Percentiles rank a stretch among this genome's conserved stretches.
phyloP scores from a whole-genome alignment of 92 coral and sea anemone genomes.

The Porites rus region DNA sequence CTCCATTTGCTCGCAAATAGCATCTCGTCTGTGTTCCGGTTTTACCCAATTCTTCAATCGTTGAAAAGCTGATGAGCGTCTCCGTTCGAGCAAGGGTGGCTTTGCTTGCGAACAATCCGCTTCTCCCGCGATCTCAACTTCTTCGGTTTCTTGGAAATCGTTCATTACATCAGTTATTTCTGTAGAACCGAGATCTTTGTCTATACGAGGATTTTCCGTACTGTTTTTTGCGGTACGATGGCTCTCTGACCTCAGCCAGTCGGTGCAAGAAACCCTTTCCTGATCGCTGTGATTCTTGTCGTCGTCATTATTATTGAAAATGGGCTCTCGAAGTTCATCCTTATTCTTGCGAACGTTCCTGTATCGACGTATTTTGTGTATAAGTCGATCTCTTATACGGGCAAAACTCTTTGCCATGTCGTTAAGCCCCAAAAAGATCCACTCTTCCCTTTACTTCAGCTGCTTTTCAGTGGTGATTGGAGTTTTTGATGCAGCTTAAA shows the following conservation, averaged over 20 bases:
- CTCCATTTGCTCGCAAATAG: conserved; percentile 82
- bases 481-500: not conserved
- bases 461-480: not conserved
- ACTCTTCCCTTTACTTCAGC: not conserved
- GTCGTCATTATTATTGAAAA: conserved; percentile 7
- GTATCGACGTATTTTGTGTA: conserved; percentile 28
- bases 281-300: not conserved
- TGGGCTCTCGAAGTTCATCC: conserved; percentile 23
- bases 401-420: conserved; percentile 5
- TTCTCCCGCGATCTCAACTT: not conserved
- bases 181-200: not conserved
- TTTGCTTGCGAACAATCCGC: not conserved
- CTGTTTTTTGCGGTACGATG: not conserved
- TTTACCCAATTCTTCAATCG: conserved; percentile 45
- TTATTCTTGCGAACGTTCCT: conserved; percentile 10
- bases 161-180: not conserved
- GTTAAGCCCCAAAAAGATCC: not conserved
- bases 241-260: not conserved
- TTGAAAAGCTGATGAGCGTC: conserved; percentile 57
- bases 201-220: not conserved
- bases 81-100: conserved; percentile 6
- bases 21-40: conserved; percentile 55
- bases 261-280: not conserved
- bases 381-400: conserved; percentile 17
- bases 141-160: not conserved